phyloP scores from a whole-genome alignment of 2,113 vertebrate species.

The Thamnophis sirtalis region DNA sequence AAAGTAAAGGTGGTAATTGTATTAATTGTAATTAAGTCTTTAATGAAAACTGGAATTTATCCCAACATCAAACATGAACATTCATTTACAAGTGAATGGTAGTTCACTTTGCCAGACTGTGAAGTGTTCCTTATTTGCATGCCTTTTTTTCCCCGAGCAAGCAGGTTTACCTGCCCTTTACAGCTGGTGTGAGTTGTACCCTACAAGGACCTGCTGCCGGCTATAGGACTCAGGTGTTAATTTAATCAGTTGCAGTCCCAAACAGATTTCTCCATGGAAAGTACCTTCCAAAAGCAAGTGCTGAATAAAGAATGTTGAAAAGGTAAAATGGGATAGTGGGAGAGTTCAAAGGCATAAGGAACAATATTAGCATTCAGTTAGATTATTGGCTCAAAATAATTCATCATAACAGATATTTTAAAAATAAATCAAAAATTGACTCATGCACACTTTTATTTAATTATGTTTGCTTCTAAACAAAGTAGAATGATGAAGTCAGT shows the following conservation, averaged over 20 bases:
- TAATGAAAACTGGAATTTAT: constrained; percentile 72
- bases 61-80: constrained; percentile 77
- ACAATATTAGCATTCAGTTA: background rate
- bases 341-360: background rate
- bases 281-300: constrained; percentile 6
- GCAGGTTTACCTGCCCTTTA: constrained; percentile 68
- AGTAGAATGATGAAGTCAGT: background rate
- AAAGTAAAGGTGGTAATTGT: background rate
- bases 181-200: constrained; percentile 74
- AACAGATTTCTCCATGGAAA: constrained; percentile 25
- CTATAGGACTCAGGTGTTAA: constrained; percentile 36
- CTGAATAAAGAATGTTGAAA: background rate
- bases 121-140: constrained; percentile 79
- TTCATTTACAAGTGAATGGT: constrained; percentile 86
- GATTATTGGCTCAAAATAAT: background rate
- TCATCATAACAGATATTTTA: background rate
- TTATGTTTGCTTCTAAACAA: background rate
- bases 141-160: constrained; percentile 71
- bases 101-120: constrained; percentile 64
- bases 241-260: constrained; percentile 31
- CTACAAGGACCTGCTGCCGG: constrained; percentile 63
- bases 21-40: constrained; percentile 26
- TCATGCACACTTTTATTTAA: background rate
- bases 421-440: background rate
- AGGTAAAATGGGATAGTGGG: background rate